Base-by-base conservation (phyloP, 1,140 invertebrate genomes). In the Scaptomyza pallida region DNA sequence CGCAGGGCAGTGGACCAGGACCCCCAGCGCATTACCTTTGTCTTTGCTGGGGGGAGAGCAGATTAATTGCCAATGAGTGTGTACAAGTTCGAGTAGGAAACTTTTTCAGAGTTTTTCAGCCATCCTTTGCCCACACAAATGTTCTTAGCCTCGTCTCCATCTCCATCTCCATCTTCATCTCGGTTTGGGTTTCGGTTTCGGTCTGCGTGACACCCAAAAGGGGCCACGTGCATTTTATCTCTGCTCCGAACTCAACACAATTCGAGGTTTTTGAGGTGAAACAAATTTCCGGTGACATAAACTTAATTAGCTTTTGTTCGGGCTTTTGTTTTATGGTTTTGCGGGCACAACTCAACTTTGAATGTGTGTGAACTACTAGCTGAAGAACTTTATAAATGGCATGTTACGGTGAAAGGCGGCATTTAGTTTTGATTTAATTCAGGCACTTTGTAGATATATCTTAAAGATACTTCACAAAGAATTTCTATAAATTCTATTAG, bases 261-360 rank as follows among this genome's bases (percentile, higher is more conserved):
- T 89, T 89, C 82, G 82, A 88, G 82, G 82, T 88, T 88, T 88
- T 88, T 88, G 82, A 88, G 82, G 82, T 89, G 83, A 89, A 89
- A 89, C 83, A 89, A 89, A 89, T 89, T 89, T 89, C 83, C 83
- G 83, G 83, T 89, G 83, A 89, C 83, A 89, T 89, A 89, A 89
- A 89, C 83, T 89, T 89, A 89, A 89, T 89, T 89, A 89, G 83
- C 83, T 89, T 89, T 89, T 83, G 83, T 89, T 89, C 79, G 78
- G 72, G 83, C 83, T 88, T 88, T 88, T 88, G 82, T 88, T 89
- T 88, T 88, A 85, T 85, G 81, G 81, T 81, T 85, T 80, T 85
- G 82, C 64, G 81, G 81, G 81, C 77, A 83, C 81, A 80, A 85
- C 72, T 80, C 69, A 37, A 45, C 45, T 30, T 13, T 16, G 15